phyloP scores from a whole-genome alignment of 2,888 invertebrate genomes.

The Lasioglossum zephyrum region DNA sequence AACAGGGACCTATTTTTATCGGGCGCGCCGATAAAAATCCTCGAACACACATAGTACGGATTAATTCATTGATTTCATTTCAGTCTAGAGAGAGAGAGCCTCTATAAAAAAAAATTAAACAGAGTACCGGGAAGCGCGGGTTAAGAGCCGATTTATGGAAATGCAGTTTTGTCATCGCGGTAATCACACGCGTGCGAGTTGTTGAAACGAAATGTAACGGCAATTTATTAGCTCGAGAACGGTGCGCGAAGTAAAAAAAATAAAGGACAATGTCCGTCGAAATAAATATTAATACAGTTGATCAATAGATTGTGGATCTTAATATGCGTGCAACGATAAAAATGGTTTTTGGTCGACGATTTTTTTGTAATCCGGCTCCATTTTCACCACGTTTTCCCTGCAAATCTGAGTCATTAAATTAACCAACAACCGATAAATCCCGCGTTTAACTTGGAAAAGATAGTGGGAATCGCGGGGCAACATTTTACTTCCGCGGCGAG shows the following conservation, averaged over 20 bases:
- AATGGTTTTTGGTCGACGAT: too few relatives aligned
- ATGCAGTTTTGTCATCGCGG: not conserved
- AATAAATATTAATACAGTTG: not conserved
- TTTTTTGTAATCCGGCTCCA: not conserved
- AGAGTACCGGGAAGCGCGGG: not conserved
- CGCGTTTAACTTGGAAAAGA: not conserved
- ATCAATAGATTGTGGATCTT: not conserved
- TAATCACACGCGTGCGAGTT: not conserved
- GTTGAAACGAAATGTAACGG: not conserved
- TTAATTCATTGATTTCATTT: not conserved
- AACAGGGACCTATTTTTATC: not conserved
- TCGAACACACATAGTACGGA: not conserved
- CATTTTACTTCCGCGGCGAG: not conserved
- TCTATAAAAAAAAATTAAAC: not conserved
- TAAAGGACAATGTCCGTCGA: not conserved
- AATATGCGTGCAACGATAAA: too few relatives aligned
- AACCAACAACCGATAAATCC: not conserved
- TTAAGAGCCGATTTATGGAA: not conserved
- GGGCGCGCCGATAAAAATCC: not conserved
- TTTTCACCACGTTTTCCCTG: not conserved
- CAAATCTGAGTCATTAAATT: not conserved
- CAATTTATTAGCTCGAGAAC: not conserved
- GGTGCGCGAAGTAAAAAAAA: not conserved
- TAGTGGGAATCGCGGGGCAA: not conserved
- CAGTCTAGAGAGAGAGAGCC: not conserved